phyloP scores from a whole-genome alignment of 2,888 invertebrate genomes.

The Drosophila sordidula region DNA sequence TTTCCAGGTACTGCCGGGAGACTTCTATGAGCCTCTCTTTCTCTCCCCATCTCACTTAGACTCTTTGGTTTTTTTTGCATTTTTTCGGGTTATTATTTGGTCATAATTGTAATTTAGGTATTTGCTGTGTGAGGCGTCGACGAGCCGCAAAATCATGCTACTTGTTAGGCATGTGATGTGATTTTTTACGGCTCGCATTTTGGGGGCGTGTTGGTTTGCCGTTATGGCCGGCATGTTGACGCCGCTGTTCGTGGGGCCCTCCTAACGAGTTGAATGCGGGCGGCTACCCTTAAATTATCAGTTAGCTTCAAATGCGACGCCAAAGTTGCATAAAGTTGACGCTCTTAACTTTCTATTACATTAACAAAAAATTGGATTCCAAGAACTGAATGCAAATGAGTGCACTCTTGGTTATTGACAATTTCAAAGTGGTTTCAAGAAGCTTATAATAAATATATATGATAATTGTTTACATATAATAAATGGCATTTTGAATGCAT shows the following conservation, averaged over 20 bases:
- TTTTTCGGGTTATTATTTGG: conserved; percentile 77
- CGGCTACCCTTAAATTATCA: conserved; percentile 52
- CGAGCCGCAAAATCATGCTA: conserved; percentile 63
- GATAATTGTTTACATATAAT: too few relatives aligned
- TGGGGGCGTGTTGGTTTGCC: conserved; percentile 42
- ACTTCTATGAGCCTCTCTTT: conserved; percentile 1
- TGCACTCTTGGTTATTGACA: not conserved
- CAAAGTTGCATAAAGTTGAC: conserved; percentile 32
- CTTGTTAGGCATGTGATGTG: conserved; percentile 75
- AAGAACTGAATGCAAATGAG: conserved; percentile 23
- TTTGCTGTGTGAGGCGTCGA: conserved; percentile 64
- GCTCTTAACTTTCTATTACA: conserved; percentile 7
- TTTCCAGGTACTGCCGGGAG: conserved; percentile 50
- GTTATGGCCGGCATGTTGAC: conserved; percentile 48
- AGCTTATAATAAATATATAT: not conserved
- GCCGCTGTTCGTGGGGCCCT: conserved; percentile 21
- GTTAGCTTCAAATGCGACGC: conserved; percentile 31
- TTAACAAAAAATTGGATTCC: conserved; percentile 25
- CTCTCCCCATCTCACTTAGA: not conserved
- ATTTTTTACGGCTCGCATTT: conserved; percentile 54
- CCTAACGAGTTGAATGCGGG: conserved; percentile 25
- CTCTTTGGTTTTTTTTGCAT: conserved; percentile 49
- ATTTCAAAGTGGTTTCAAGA: not conserved
- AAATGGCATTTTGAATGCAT: too few relatives aligned
- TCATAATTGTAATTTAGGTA: conserved; percentile 79